Conservation (phyloP, 1,140 invertebrate species). For the Macrotrachela quadricornifera region DNA sequence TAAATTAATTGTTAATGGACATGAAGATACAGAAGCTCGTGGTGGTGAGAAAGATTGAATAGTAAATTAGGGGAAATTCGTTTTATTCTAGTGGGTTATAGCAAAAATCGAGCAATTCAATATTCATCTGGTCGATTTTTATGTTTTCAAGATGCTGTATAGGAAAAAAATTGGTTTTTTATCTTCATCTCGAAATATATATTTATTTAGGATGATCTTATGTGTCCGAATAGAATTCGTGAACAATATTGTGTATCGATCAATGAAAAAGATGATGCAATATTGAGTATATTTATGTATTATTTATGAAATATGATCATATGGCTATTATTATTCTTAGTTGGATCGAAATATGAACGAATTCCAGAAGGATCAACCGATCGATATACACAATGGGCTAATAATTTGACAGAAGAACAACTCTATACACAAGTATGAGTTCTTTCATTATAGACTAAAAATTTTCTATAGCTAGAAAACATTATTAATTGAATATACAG, state of each 20-base stretch:
- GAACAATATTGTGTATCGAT: too few species aligned
- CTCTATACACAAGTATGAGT: slow-evolving; percentile 34
- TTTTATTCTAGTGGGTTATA: slow-evolving; percentile 40
- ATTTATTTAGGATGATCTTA: too few species aligned
- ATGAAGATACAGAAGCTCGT: slow-evolving; percentile 21
- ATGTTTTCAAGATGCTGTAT: slow-evolving; percentile 55
- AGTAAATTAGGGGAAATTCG: neutral
- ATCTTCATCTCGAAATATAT: too few species aligned
- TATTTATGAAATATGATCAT: too few species aligned
- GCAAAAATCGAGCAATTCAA: slow-evolving; percentile 45
- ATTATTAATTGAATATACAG: too few species aligned
- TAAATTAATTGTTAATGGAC: slow-evolving; percentile 30
- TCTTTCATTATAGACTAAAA: neutral
- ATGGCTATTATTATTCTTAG: slow-evolving; percentile 30
- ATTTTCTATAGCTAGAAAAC: slow-evolving; percentile 1
- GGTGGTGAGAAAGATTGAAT: slow-evolving; percentile 32
- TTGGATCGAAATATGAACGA: slow-evolving; percentile 24
- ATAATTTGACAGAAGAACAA: slow-evolving; percentile 36
- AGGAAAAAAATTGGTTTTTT: slow-evolving; percentile 11
- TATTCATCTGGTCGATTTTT: slow-evolving; percentile 42
- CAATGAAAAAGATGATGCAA: too few species aligned
- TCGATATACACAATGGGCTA: slow-evolving; percentile 48
- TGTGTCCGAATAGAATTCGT: too few species aligned
- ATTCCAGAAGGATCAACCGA: slow-evolving; percentile 36
- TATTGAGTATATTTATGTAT: too few species aligned